Percentiles rank a stretch among this genome's conserved stretches.
phyloP scores from a whole-genome alignment of 2,797 vertebrate species.

The Discoglossus pictus region DNA sequence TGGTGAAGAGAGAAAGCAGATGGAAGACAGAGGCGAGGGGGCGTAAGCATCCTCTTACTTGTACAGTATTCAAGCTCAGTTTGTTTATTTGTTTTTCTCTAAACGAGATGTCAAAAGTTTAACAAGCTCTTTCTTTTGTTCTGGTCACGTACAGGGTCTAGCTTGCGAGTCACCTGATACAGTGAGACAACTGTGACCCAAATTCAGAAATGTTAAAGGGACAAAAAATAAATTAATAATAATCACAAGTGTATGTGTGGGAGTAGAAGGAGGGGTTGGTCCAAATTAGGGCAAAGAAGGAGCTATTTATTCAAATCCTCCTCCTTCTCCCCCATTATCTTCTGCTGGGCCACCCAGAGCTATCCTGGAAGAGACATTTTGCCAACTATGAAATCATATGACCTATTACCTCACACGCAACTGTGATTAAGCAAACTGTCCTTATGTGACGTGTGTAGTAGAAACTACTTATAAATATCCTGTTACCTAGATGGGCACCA shows the following conservation, averaged over 20 bases:
- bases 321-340: conserved; percentile 23
- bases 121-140: conserved; percentile 70
- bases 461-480: too few species aligned
- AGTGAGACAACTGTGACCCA: conserved; percentile 80
- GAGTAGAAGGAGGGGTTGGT: conserved; percentile 19
- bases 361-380: conserved; percentile 64
- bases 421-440: conserved; percentile 22
- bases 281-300: conserved; percentile 60
- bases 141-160: conserved; percentile 73
- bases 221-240: conserved; percentile 47
- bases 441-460: conserved; percentile 14
- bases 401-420: conserved; percentile 53
- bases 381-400: conserved; percentile 79
- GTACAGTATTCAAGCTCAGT: conserved; percentile 29
- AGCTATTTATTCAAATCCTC: conserved; percentile 68
- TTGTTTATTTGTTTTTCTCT: conserved; percentile 38
- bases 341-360: conserved; percentile 76
- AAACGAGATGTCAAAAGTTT: conserved; percentile 68
- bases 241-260: conserved; percentile 31
- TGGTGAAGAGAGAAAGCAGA: too few species aligned
- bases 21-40: neutral
- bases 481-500: too few species aligned
- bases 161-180: conserved; percentile 79
- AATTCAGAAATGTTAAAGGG: conserved; percentile 43
- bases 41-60: conserved; percentile 7